Conservation (phyloP, 2,113 vertebrate genomes). For the Ctenomys sociabilis region DNA sequence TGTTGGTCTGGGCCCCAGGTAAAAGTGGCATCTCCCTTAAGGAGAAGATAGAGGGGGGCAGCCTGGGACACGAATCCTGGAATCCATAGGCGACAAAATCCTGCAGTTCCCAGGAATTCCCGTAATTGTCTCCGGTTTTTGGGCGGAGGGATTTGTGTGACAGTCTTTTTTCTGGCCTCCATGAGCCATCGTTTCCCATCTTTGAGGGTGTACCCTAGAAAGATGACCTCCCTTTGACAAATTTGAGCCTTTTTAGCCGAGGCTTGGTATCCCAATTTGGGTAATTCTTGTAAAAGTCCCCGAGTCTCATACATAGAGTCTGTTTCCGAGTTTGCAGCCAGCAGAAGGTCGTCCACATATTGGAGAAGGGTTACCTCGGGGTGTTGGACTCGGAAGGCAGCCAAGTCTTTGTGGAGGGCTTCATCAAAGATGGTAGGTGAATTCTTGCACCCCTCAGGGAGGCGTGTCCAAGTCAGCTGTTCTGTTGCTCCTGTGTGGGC, state of each 20-base stretch:
- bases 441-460: neutral
- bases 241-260: neutral
- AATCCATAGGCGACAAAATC: no score
- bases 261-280: neutral
- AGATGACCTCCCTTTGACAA: accelerated
- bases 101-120: no score
- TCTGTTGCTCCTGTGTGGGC: neutral
- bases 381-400: accelerated
- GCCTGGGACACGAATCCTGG: no score
- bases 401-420: neutral
- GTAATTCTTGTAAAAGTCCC: accelerated
- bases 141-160: neutral
- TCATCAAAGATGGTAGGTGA: neutral
- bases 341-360: neutral
- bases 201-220: neutral
- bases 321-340: no score
- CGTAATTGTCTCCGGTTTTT: accelerated
- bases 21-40: no score
- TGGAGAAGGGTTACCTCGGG: neutral
- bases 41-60: no score
- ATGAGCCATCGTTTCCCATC: neutral
- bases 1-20: no score
- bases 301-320: accelerated
- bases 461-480: neutral
- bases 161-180: neutral